Evolutionary conservation across 2,888 invertebrate species (phyloP).

Genomic region (Pseudolycoriella hygida): DNA sequence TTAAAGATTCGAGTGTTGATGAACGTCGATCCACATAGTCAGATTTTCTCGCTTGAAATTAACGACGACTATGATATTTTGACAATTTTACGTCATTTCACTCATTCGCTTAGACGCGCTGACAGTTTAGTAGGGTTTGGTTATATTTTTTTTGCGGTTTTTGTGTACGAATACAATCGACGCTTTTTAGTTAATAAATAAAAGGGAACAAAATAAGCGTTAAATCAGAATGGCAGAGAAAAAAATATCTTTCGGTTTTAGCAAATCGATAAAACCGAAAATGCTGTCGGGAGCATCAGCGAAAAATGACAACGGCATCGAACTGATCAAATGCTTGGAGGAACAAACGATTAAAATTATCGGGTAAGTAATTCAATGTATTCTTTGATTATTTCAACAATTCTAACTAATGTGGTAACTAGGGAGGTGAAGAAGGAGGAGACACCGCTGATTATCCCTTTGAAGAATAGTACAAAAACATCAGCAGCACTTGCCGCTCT

Average conservation of each 20-base stretch:
- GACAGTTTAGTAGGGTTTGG: too few relatives aligned
- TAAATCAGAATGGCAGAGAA: conserved; percentile 37
- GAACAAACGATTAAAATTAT: conserved; percentile 57
- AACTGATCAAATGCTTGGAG: conserved; percentile 62
- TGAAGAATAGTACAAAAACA: conserved; percentile 37
- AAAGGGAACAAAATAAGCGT: too few relatives aligned
- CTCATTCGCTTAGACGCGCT: too few relatives aligned
- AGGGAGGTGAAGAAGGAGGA: conserved; percentile 36
- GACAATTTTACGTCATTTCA: too few relatives aligned
- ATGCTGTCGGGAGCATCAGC: conserved; percentile 22
- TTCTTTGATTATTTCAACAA: conserved; percentile 6
- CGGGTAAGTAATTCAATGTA: conserved; percentile 36
- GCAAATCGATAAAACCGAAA: conserved; percentile 39
- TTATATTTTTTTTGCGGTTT: too few relatives aligned
- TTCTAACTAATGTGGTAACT: conserved; percentile 13
- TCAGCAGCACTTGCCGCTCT: conserved; percentile 31
- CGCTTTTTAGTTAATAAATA: too few relatives aligned
- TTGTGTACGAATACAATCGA: too few relatives aligned
- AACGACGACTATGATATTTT: too few relatives aligned
- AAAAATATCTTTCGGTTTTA: conserved; percentile 68
- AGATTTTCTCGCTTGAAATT: too few relatives aligned
- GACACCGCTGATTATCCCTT: conserved; percentile 45
- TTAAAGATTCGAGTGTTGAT: too few relatives aligned
- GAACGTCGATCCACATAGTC: too few relatives aligned
- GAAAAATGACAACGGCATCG: conserved; percentile 35